Evolutionary conservation across 2,113 vertebrate species (phyloP).

Genomic region (Pantherophis guttatus): DNA sequence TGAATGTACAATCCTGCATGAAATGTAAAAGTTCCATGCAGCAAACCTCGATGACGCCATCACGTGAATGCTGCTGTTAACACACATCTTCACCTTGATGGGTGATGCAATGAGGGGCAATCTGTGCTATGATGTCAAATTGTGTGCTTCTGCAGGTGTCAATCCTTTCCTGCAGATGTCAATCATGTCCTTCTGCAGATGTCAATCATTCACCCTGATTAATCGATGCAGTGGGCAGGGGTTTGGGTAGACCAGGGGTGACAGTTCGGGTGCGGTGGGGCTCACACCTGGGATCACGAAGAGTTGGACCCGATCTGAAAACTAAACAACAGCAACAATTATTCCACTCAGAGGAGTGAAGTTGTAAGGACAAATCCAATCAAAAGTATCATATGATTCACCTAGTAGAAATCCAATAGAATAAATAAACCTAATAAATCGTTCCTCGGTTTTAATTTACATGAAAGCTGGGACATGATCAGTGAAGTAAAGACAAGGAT

Average conservation of each 20-base stretch:
- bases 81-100: background rate
- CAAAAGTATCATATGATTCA: background rate
- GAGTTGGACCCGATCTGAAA: background rate
- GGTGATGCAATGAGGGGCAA: background rate
- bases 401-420: background rate
- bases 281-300: background rate
- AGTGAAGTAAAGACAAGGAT: no score
- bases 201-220: background rate
- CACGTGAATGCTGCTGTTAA: background rate
- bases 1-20: background rate
- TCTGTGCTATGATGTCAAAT: background rate
- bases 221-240: background rate
- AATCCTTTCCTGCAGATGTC: background rate
- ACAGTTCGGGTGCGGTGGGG: background rate
- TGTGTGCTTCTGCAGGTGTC: background rate
- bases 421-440: background rate
- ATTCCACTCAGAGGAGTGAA: background rate
- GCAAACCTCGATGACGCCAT: background rate
- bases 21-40: background rate
- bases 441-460: background rate
- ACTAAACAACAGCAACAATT: background rate
- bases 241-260: background rate
- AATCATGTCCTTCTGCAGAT: background rate
- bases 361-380: background rate
- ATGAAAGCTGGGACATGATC: no score